Evolutionary conservation across 1,140 invertebrate species (phyloP).

Genomic region (Drosophila tristis): DNA sequence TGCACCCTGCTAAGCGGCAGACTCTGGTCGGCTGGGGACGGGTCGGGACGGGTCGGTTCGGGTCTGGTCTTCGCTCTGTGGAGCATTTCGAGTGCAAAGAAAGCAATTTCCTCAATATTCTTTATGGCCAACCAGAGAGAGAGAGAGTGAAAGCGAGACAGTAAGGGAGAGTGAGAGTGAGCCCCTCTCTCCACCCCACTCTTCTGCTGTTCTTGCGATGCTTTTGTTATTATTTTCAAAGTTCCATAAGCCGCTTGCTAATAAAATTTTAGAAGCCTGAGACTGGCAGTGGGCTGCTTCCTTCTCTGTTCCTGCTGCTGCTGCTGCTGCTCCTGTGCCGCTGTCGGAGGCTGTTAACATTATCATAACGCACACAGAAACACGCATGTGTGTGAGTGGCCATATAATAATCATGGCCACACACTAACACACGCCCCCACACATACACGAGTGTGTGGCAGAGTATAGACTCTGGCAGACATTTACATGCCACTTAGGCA

Average conservation of each 20-base stretch:
- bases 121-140: constrained; percentile 51
- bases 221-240: constrained; percentile 79
- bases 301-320: no score
- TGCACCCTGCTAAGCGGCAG: constrained; percentile 55
- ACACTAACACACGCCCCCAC: constrained; percentile 19
- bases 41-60: not conserved
- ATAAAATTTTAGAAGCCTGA: constrained; percentile 78
- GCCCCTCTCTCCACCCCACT: no score
- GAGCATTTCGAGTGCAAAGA: constrained; percentile 72
- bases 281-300: not conserved
- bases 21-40: constrained; percentile 11
- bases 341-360: constrained; percentile 65
- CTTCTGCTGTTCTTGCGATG: constrained; percentile 41
- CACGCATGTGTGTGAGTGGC: constrained; percentile 43
- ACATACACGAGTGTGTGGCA: no score
- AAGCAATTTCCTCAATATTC: constrained; percentile 80
- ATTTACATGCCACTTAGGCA: constrained; percentile 75
- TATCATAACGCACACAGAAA: constrained; percentile 69
- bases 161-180: not conserved
- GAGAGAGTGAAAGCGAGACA: not conserved
- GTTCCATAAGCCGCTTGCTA: constrained; percentile 72
- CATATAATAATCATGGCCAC: constrained; percentile 68
- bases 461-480: constrained; percentile 37
- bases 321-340: no score
- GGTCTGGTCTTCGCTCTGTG: constrained; percentile 15